Base-by-base conservation (phyloP, 2,113 vertebrate genomes). In the Melanerpes formicivorus region DNA sequence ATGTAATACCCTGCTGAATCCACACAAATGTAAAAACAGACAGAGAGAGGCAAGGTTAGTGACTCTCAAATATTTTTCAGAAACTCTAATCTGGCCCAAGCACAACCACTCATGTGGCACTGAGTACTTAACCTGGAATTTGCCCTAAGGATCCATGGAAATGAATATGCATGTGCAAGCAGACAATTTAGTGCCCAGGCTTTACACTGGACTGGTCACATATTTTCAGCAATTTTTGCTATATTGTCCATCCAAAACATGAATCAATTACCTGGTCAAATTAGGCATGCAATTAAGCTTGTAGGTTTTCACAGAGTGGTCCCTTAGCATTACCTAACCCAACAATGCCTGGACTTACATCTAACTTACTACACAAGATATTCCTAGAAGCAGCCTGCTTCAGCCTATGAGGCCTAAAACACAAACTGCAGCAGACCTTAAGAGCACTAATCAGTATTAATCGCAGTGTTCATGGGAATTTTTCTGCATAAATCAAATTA, bases 401-500 rank as follows among this genome's bases (percentile, higher is more conserved):
- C 84, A 60, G 40, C 22, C 66, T 54, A 66, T 4, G 2, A 37
- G 48, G 18, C n/a, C 70, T 65, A 62, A 82, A 89, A 30, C 0
- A 3, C 21, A 80, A 90, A 92, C 23, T 84, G 48, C 55, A 84
- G 55, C n/a, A 84, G 70, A 78, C 62, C 11, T 75, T 86, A 88
- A 90, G 30, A 79, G 23, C 55, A 93, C 40, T 63, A 88, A 96
- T 80, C 50, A 88, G 50, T 73, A 93, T 84, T 90, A 93, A 95
- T 88, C 88, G 70, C 73, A 75, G 65, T 52, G 88, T 96, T 78
- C 18, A 52, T 65, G 23, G 23, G 23, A 90, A 32, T 72, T 95
- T 91, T 88, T 54, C 26, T 84, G 73, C 77, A 93, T 90, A 95
- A 95, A 95, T 90, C 58, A 95, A 84, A 83, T 59, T 1, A 90